A percentile compares a stretch with the other conserved stretches of the same genome.
phyloP scores from a whole-genome alignment of 2,113 vertebrate species.

The Fulmarus glacialis region DNA sequence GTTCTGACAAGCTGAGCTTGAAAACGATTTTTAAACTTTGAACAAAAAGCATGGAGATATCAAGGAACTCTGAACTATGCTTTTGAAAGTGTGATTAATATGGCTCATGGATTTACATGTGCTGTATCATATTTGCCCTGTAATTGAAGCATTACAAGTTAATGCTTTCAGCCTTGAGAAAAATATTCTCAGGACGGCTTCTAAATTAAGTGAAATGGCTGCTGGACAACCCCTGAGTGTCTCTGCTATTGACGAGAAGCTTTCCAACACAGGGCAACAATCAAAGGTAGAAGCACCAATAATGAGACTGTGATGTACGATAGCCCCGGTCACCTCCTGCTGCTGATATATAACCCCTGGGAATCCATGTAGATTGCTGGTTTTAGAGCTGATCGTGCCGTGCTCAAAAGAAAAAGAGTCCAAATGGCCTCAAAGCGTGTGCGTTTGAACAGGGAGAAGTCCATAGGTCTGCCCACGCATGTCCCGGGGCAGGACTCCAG shows the following conservation, averaged over 20 bases:
- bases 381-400: accelerated
- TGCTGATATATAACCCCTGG: too few relatives aligned
- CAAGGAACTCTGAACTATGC: not conserved
- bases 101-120: not conserved
- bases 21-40: not conserved
- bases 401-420: not conserved
- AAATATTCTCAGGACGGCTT: not conserved
- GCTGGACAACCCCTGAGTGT: not conserved
- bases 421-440: accelerated
- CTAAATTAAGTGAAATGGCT: not conserved
- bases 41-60: not conserved
- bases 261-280: not conserved
- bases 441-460: not conserved
- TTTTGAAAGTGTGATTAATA: not conserved
- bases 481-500: not conserved
- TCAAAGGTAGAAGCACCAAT: not conserved
- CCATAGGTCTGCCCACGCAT: accelerated
- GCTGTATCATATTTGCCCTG: not conserved
- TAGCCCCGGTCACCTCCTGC: not conserved
- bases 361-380: not conserved
- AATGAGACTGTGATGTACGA: accelerated
- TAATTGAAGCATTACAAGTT: not conserved
- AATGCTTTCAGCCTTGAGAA: not conserved
- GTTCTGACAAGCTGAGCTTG: not conserved
- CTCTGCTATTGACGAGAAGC: not conserved